Evolutionary conservation across 2,797 vertebrate genomes (phyloP).

Genomic region (Echeneis naucrates): DNA sequence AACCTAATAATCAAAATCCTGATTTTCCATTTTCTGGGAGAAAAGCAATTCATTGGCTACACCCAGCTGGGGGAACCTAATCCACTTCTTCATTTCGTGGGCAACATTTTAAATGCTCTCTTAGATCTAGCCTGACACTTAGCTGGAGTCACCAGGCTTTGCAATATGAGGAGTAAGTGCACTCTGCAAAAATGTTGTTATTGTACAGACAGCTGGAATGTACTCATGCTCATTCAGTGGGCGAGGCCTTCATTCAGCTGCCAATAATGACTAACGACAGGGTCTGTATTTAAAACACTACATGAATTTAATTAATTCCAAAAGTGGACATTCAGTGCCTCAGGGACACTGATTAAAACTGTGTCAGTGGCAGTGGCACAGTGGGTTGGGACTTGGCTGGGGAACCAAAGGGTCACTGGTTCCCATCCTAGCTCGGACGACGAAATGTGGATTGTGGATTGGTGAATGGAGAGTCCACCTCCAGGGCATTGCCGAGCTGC

Average conservation of each 20-base stretch:
- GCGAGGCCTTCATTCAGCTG: slow-evolving; percentile 19
- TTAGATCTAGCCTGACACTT: background rate
- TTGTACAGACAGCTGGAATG: background rate
- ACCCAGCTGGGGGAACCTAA: slow-evolving; percentile 8
- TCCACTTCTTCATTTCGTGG: slow-evolving; percentile 19
- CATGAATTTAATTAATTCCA: slow-evolving; percentile 45
- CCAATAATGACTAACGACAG: slow-evolving; percentile 15
- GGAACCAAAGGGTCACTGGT: no score
- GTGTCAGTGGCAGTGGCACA: no score
- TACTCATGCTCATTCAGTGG: slow-evolving; percentile 14
- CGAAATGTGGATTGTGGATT: no score
- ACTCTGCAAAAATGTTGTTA: slow-evolving; percentile 7
- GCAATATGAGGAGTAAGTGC: background rate
- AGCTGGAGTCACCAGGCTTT: slow-evolving; percentile 2
- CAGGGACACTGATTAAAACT: slow-evolving; percentile 49
- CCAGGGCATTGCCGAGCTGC: no score
- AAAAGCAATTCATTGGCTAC: slow-evolving; percentile 11
- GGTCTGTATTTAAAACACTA: slow-evolving; percentile 49
- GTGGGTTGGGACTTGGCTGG: no score
- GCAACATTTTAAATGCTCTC: slow-evolving; percentile 18
- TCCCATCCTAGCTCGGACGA: no score
- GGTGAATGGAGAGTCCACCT: no score
- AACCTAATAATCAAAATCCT: background rate
- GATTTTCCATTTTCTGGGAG: slow-evolving; percentile 3
- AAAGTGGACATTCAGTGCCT: slow-evolving; percentile 28